These are phyloP conservation scores for Cercopithecus mitis DNA, from an alignment of 2,797 vertebrate genomes.

Conservation along the genomic window DNA sequence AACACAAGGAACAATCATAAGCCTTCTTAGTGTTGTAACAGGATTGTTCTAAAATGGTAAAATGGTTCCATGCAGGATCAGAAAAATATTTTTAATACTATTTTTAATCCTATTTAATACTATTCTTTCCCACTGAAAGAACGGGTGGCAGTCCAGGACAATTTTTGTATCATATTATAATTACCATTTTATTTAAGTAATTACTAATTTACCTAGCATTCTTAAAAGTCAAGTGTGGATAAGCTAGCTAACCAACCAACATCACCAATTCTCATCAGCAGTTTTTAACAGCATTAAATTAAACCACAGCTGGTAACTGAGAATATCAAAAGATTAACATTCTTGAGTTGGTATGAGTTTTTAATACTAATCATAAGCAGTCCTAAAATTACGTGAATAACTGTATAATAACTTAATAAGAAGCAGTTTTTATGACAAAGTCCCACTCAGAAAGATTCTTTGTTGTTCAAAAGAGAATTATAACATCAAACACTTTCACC, in stretches of 20 bases:
- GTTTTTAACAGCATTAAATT: neutral
- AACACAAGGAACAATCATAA: neutral
- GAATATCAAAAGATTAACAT: neutral
- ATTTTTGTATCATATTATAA: accelerated
- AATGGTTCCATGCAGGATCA: neutral
- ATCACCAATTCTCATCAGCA: neutral
- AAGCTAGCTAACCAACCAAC: neutral
- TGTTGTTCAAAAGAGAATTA: neutral
- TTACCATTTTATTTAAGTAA: neutral
- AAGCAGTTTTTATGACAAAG: constrained; percentile 1
- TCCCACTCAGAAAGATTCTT: neutral
- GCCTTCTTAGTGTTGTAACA: neutral
- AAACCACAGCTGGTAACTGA: neutral
- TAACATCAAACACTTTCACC: constrained; percentile 22
- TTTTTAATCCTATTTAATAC: too few relatives aligned
- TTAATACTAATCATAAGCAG: neutral
- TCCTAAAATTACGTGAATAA: neutral
- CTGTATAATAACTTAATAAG: neutral
- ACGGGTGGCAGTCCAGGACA: neutral
- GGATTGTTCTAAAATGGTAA: neutral
- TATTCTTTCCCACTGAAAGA: neutral
- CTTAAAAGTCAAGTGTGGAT: neutral
- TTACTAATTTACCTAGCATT: neutral
- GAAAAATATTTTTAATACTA: neutral
- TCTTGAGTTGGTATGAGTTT: neutral